Conservation (phyloP, 2,797 vertebrate genomes). For the Alfaro cultratus region DNA sequence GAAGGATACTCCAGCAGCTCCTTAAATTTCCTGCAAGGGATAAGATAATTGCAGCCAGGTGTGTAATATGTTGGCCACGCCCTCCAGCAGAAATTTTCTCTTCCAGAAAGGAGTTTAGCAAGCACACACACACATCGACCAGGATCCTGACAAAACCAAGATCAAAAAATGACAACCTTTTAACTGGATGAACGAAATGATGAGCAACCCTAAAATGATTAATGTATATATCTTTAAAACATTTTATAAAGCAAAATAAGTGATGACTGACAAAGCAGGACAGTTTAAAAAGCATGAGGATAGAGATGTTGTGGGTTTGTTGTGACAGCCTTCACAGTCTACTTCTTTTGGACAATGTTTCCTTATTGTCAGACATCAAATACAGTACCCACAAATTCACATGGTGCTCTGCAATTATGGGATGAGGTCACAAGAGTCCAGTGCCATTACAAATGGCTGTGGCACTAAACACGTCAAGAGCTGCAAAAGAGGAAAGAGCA, state of each 20-base stretch:
- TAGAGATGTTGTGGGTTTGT: not conserved
- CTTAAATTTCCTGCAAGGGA: not conserved
- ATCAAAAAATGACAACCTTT: not conserved
- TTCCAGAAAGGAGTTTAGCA: not conserved
- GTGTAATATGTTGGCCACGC: not conserved
- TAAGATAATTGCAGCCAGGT: not conserved
- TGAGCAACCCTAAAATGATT: not conserved
- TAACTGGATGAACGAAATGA: not conserved
- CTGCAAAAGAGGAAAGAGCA: slow-evolving; percentile 76
- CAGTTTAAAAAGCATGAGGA: not conserved
- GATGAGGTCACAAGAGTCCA: slow-evolving; percentile 47
- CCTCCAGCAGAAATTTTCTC: not conserved
- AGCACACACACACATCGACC: not conserved
- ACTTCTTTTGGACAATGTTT: not conserved
- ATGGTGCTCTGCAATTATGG: slow-evolving; percentile 30
- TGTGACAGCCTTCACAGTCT: not conserved
- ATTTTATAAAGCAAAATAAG: not conserved
- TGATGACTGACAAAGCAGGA: not conserved
- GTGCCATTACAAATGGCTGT: slow-evolving; percentile 33
- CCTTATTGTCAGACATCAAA: not conserved
- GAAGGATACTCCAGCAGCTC: not conserved
- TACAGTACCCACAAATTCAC: not conserved
- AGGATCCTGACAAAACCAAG: not conserved
- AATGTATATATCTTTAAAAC: not conserved
- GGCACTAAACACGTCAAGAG: slow-evolving; percentile 58